Evolutionary conservation across 92 coral and sea anemone species (phyloP), one percentile per base, ranked within the genome.

Genomic region (Umimayanthus kanabou): DNA sequence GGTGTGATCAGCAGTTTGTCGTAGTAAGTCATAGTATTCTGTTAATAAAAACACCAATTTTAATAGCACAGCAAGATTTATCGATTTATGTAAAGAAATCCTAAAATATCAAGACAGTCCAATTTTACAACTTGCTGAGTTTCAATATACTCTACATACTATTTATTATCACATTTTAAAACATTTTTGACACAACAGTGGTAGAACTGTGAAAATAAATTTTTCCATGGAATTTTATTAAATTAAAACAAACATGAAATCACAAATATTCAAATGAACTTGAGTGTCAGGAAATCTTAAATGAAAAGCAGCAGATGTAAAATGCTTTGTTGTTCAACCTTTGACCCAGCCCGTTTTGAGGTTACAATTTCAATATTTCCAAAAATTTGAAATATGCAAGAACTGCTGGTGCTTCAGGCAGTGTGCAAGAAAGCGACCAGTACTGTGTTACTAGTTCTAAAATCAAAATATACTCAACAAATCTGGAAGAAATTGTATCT

Each of bases 291-390:
- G n/a, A 37, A 30, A 37, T 13, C 42, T 37, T 18, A 73, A 10
- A 23, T 14, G 6, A 73, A 18, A 73, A 14, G 45, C 45, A 73
- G 28, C 42, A 20, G 43, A 33, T 33, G 43, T 74, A 23, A 74
- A 22, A 74, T 74, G 43, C 9, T 39, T 39, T 74, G 13, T 74
- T 37, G n/a, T n/a, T 33, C 15, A 33, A 74, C 79, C 79, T 30
- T 73, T 29, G 23, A 73, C 23, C 22, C 9, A 29, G 77, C 69
- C 69, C 20, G 26, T 28, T 18, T 70, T 72, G 77, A 73, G 77
- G 77, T 73, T 14, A 74, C 79, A 74, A 74, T 74, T 74, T 74
- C 14, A 74, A 39, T 74, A 39, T 74, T 74, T 37, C 18, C 23
- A 11, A 39, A 37, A 74, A 74, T 74, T 39, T n/a, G 9, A 74